Evolutionary conservation across 2,888 invertebrate species (phyloP).

Genomic region (Anoplius nigerrimus): DNA sequence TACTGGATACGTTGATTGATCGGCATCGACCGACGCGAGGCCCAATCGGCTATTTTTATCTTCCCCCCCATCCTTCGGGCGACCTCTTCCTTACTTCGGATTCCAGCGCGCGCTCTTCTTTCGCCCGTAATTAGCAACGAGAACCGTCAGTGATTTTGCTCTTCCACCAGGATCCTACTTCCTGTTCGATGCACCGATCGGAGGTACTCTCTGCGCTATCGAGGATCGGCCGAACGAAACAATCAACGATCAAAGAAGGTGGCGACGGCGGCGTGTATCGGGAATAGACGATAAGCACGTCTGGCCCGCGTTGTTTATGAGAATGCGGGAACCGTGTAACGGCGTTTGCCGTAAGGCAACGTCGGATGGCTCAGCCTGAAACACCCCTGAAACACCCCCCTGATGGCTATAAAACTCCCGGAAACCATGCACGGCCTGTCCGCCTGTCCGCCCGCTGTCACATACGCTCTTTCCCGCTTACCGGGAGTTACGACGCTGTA

Average conservation of each 20-base stretch:
- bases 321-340: constrained; percentile 70
- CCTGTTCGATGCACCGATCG: no score
- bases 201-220: not conserved
- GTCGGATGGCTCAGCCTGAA: constrained; percentile 53
- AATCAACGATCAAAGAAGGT: not conserved
- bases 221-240: not conserved
- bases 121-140: no score
- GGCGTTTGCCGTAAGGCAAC: constrained; percentile 57
- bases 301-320: constrained; percentile 59
- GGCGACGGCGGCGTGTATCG: constrained; percentile 34
- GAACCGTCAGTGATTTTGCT: no score
- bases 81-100: no score
- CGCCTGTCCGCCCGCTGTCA: constrained; percentile 61
- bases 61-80: no score
- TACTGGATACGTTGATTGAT: constrained; percentile 64
- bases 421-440: constrained; percentile 51
- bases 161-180: no score
- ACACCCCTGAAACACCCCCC: constrained; percentile 56
- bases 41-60: not conserved
- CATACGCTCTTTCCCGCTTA: constrained; percentile 70
- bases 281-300: constrained; percentile 55
- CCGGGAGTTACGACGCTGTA: constrained; percentile 72
- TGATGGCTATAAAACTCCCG: constrained; percentile 66
- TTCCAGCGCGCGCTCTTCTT: no score
- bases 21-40: constrained; percentile 35